phyloP scores from a whole-genome alignment of 2,113 vertebrate species.

The Dicerorhinus sumatrensis region DNA sequence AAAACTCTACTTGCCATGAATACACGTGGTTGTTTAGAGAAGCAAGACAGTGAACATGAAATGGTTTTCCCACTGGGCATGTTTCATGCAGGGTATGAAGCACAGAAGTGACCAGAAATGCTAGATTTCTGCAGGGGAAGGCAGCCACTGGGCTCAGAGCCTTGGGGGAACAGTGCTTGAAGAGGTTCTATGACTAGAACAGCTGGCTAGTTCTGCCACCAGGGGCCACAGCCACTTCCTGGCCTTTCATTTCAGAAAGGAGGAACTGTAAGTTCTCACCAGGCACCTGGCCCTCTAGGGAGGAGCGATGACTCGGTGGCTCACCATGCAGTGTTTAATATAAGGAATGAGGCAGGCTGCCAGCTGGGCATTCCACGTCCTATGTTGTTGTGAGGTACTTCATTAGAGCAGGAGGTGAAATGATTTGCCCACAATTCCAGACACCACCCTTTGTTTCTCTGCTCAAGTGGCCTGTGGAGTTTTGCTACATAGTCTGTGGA shows the following conservation, averaged over 20 bases:
- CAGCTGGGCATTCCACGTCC: neutral
- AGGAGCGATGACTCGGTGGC: neutral
- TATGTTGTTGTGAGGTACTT: neutral
- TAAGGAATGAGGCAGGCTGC: neutral
- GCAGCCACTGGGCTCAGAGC: neutral
- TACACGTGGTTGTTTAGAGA: conserved; percentile 36
- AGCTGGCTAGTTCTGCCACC: neutral
- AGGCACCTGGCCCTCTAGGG: neutral
- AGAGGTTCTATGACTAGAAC: neutral
- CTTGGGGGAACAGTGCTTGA: neutral
- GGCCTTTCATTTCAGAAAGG: neutral
- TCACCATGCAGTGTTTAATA: neutral
- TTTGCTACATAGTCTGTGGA: neutral
- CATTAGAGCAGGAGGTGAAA: neutral
- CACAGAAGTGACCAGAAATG: neutral
- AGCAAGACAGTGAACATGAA: conserved; percentile 1
- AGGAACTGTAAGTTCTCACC: neutral
- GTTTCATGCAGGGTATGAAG: neutral
- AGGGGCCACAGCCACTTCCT: neutral
- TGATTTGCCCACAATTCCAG: neutral
- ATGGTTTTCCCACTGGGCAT: conserved; percentile 6
- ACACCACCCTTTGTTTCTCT: neutral
- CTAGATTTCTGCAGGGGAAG: neutral
- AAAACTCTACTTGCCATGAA: conserved; percentile 42
- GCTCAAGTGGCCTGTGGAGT: neutral